phyloP scores from a whole-genome alignment of 2,888 invertebrate genomes.

The Epinotia brunnichana region DNA sequence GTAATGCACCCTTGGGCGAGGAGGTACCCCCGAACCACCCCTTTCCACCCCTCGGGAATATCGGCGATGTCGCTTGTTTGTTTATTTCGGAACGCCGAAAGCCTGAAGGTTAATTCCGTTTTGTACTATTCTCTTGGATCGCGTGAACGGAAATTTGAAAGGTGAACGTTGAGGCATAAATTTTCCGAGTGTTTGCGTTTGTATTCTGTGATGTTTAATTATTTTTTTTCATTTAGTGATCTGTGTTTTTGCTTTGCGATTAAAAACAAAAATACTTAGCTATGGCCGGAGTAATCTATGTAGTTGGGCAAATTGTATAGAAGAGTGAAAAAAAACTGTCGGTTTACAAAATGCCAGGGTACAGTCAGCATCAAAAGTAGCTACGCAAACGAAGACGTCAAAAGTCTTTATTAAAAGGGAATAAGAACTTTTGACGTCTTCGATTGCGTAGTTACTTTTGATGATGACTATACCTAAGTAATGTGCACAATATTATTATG shows the following conservation, averaged over 20 bases:
- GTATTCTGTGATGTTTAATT: neutral
- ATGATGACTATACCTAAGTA: too few species aligned
- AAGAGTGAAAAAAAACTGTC: too few species aligned
- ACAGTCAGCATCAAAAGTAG: too few species aligned
- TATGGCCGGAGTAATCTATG: too few species aligned
- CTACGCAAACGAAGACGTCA: too few species aligned
- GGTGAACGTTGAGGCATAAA: conserved; percentile 22
- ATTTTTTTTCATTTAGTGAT: neutral
- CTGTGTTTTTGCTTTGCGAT: neutral
- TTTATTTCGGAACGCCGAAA: conserved; percentile 60
- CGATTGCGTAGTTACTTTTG: too few species aligned
- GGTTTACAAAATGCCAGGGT: too few species aligned
- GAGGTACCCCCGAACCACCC: conserved; percentile 29
- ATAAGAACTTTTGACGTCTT: too few species aligned
- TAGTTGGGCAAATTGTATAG: too few species aligned
- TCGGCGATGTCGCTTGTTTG: conserved; percentile 54
- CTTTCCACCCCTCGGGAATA: conserved; percentile 49
- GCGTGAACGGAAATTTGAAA: conserved; percentile 40
- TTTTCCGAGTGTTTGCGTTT: conserved; percentile 18
- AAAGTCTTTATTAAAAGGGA: too few species aligned
- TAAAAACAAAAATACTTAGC: neutral
- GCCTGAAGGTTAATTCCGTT: conserved; percentile 53
- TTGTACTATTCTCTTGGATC: conserved; percentile 23
- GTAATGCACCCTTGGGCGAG: conserved; percentile 58
- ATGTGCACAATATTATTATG: too few species aligned